These are phyloP conservation scores for Chrysolina americana DNA, from an alignment of 2,888 invertebrate genomes.

Conservation along the genomic window DNA sequence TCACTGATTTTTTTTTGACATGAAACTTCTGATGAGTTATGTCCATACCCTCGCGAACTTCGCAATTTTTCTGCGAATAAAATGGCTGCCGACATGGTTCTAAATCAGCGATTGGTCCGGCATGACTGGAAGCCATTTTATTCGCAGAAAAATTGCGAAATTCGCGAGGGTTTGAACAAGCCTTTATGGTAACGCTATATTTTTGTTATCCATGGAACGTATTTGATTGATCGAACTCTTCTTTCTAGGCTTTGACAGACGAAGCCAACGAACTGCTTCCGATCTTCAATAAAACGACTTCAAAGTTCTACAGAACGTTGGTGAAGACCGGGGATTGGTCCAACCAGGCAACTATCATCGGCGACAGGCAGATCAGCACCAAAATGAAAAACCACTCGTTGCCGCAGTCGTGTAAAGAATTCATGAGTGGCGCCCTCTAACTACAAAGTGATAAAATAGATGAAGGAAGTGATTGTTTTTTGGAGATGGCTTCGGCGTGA, in stretches of 20 bases:
- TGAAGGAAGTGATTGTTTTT: not conserved
- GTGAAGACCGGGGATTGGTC: conserved; percentile 94
- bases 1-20: too few relatives aligned
- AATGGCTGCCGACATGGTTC: too few relatives aligned
- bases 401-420: conserved; percentile 66
- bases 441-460: not conserved
- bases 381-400: conserved; percentile 67
- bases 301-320: conserved; percentile 88
- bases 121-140: too few relatives aligned
- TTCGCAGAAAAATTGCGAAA: too few relatives aligned
- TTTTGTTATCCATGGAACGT: too few relatives aligned
- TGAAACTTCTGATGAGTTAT: too few relatives aligned
- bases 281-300: conserved; percentile 96
- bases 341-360: conserved; percentile 73
- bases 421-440: conserved; percentile 62
- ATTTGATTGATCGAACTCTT: conserved; percentile 9
- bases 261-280: conserved; percentile 98
- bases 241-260: conserved; percentile 86
- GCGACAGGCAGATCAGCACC: conserved; percentile 64
- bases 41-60: too few relatives aligned
- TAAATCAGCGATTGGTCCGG: too few relatives aligned
- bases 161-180: too few relatives aligned
- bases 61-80: too few relatives aligned
- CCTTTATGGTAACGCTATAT: too few relatives aligned
- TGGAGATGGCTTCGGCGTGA: not conserved